Evolutionary conservation across 2,113 vertebrate genomes (phyloP).

Genomic region (Tiliqua scincoides): DNA sequence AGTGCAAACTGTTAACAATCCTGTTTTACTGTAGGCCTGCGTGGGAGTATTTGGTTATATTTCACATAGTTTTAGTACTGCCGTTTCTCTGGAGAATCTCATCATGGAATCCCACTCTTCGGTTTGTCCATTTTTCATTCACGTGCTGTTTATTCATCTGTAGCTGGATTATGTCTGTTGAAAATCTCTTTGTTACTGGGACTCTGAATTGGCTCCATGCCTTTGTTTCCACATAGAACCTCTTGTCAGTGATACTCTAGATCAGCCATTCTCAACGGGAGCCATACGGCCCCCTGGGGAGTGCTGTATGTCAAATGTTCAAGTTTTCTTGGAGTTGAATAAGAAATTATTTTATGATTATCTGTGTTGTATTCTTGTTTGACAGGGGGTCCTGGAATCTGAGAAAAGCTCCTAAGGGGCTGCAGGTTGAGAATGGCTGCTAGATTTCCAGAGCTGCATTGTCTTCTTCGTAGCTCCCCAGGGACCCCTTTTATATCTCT

Average conservation of each 20-base stretch:
- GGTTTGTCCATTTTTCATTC: slow-evolving; percentile 55
- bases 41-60: slow-evolving; percentile 49
- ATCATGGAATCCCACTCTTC: slow-evolving; percentile 56
- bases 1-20: slow-evolving; percentile 11
- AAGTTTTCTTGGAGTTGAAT: too few species aligned
- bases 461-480: slow-evolving; percentile 32
- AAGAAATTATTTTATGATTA: too few species aligned
- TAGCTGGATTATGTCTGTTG: slow-evolving; percentile 59
- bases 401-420: too few species aligned
- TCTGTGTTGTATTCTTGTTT: too few species aligned
- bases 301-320: too few species aligned
- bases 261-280: too few species aligned
- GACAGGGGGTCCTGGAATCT: too few species aligned
- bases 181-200: slow-evolving; percentile 60
- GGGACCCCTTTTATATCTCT: neutral
- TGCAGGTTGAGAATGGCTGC: too few species aligned
- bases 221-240: slow-evolving; percentile 49
- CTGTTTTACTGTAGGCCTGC: slow-evolving; percentile 1
- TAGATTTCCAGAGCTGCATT: slow-evolving; percentile 52
- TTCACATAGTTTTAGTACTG: slow-evolving; percentile 35
- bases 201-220: slow-evolving; percentile 46
- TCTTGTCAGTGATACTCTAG: slow-evolving; percentile 42
- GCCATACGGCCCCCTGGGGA: too few species aligned
- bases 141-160: slow-evolving; percentile 63
- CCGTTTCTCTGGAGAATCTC: slow-evolving; percentile 46